Evolutionary conservation across 2,113 vertebrate genomes (phyloP).

Genomic region (Tyto alba): DNA sequence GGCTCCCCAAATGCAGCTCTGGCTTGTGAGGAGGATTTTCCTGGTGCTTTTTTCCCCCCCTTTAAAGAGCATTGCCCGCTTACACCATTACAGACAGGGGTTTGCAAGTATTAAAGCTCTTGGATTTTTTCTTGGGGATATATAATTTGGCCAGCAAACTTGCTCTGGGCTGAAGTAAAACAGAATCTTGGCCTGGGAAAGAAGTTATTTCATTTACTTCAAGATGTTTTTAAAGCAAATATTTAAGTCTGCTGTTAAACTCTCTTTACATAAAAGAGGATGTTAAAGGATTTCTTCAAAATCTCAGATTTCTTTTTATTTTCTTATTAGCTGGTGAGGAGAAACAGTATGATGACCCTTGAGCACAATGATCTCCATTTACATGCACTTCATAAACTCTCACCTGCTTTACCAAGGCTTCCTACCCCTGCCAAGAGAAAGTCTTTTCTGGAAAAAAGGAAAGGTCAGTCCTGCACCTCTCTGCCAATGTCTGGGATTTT

Average conservation of each 20-base stretch:
- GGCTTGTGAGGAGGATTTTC: constrained; percentile 21
- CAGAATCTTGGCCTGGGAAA: not conserved
- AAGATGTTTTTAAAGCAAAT: constrained; percentile 44
- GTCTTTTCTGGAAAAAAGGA: not conserved
- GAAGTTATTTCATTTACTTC: not conserved
- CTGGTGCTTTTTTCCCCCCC: not conserved
- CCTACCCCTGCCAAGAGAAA: not conserved
- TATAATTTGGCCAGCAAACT: constrained; percentile 18
- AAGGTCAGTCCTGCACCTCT: not conserved
- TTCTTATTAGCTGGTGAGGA: constrained; percentile 14
- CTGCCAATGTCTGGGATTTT: not conserved
- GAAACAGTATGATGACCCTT: constrained; percentile 7
- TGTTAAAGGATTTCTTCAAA: constrained; percentile 23
- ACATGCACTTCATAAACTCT: not conserved
- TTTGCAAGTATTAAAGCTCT: not conserved
- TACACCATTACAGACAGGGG: not conserved
- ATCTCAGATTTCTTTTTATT: not conserved
- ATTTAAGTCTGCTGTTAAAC: constrained; percentile 45
- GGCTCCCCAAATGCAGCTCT: constrained; percentile 62
- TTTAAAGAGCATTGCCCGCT: constrained; percentile 34
- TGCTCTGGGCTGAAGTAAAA: not conserved
- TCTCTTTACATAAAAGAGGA: not conserved
- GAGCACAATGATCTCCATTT: not conserved
- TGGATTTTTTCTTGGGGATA: not conserved
- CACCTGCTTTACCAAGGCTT: not conserved